Evolutionary conservation across 2,888 invertebrate genomes (phyloP).

Genomic region (Bellardia pandia): DNA sequence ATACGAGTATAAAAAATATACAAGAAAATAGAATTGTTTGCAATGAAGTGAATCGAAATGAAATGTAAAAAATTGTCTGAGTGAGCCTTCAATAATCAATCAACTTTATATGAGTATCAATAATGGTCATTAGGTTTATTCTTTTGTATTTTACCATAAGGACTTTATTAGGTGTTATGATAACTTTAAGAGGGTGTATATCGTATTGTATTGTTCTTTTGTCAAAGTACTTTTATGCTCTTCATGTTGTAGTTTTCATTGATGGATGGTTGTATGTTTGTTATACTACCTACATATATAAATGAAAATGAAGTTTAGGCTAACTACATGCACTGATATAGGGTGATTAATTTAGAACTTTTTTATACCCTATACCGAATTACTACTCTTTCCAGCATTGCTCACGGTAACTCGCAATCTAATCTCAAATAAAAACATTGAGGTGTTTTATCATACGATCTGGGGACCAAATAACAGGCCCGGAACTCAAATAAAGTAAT

Average conservation of each 20-base stretch:
- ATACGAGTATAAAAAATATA: conserved; percentile 2
- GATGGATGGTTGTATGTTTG: neutral
- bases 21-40: neutral
- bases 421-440: too few relatives aligned
- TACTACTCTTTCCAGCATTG: too few relatives aligned
- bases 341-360: too few relatives aligned
- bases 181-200: conserved; percentile 7
- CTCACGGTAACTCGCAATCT: too few relatives aligned
- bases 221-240: neutral
- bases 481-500: too few relatives aligned
- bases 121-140: conserved; percentile 67
- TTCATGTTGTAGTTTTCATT: neutral
- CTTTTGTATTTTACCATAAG: conserved; percentile 40
- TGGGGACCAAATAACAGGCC: too few relatives aligned
- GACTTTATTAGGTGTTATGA: conserved; percentile 61
- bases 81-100: conserved; percentile 65
- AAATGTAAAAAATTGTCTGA: conserved; percentile 36
- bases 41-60: conserved; percentile 22
- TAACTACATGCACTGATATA: neutral
- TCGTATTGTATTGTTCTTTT: conserved; percentile 1
- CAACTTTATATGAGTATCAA: conserved; percentile 66
- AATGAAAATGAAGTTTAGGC: neutral
- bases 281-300: neutral
- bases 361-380: too few relatives aligned
- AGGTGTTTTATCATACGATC: too few relatives aligned